Evolutionary conservation across 2,888 invertebrate species (phyloP), one percentile per base, ranked within the genome.

Genomic region (Phytoseiulus persimilis): DNA sequence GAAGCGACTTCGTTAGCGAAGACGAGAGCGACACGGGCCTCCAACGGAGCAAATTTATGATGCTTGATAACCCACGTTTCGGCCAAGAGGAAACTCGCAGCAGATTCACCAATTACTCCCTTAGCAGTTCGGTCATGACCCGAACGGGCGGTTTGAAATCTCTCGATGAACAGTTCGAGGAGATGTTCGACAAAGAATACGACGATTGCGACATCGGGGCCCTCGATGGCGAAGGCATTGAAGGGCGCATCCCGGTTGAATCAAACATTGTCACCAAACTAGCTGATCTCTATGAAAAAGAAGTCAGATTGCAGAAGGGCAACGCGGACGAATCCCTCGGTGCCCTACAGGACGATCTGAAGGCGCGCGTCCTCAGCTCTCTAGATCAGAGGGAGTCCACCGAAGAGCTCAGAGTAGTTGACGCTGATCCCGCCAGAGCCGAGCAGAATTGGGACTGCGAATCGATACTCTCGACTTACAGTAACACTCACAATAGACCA

Each of bases 401-500:
- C 45, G 87, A 87, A 33, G 87, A 39, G 31, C 32, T 87, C n/a
- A 28, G n/a, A 28, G 28, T 32, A 0, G 14, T 87, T n/a, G 87
- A 87, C 31, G 6, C 32, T 1, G 87, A 87, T 14, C 32, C 87
- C 9, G 87, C 18, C 28, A 28, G 9, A 5, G 32, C 32, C 91
- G 92, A 90, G 90, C 92, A 95, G 91, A 95, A 95, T 92, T 97
- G 96, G 96, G 98, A 98, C 93, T 98, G 98, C 92, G 96, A 98
- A 93, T 96, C 96, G 90, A 95, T 98, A 91, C 93, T 98, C 6
- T 96, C 96, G 32, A 97, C 96, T 0, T 96, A 96, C 92, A 97
- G 97, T 11, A 98, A 95, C 92, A 94, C 96, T 90, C 97, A 97
- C 93, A 98, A 98, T 93, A 96, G 96, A 93, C 98, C 98, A 0